Base-by-base conservation (phyloP, 2,797 vertebrate species). In the Paramormyrops hopkinsi region DNA sequence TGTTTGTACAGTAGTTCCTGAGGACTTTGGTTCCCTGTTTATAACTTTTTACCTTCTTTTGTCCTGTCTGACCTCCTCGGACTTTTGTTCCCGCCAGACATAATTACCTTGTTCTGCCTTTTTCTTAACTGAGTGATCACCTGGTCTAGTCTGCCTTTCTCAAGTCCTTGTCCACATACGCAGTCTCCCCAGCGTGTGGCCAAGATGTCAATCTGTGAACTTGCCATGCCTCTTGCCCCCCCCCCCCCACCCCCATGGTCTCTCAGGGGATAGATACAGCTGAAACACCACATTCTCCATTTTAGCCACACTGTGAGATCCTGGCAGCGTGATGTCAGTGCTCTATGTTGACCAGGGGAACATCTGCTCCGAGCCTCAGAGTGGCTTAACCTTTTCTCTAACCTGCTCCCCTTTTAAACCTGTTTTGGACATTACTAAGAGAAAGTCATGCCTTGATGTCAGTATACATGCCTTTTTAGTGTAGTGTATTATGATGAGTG, bases 21-120 rank as follows among this genome's bases (percentile, higher is more conserved):
- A 86, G 25, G 41, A 29, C 41, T 69, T 85, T 46, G 53, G 59
- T 89, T 51, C 44, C 54, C 62, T 62, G 25, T 94, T 95, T 91
- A 95, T 96, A 95, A 97, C 22, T 84, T 84, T 50, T 84, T 22
- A 84, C 19, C 7, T 46, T 48, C 44, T 84, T 86, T 87, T 14
- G 14, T 54, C 12, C 83, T 53, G 83, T 50, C 83, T 53, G 46
- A 37, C 17, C 53, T 59, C 53, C 29, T 19, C 14, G 17, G 33
- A 87, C 51, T 87, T 50, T 87, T 92, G 91, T 92, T 89, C 56
- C 44, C 2, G 8, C 56, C 82, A 29, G 25, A 69, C 79, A 73
- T 46, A 54, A 69, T 19, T 69, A 29, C 54, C 82, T 29, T 50
- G 25, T 50, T 41, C 84, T 69, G 44, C 44, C 53, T 59, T 33